These are phyloP conservation scores for Apocrypta bakeri DNA, from an alignment of 1,140 invertebrate genomes.

Conservation along the genomic window DNA sequence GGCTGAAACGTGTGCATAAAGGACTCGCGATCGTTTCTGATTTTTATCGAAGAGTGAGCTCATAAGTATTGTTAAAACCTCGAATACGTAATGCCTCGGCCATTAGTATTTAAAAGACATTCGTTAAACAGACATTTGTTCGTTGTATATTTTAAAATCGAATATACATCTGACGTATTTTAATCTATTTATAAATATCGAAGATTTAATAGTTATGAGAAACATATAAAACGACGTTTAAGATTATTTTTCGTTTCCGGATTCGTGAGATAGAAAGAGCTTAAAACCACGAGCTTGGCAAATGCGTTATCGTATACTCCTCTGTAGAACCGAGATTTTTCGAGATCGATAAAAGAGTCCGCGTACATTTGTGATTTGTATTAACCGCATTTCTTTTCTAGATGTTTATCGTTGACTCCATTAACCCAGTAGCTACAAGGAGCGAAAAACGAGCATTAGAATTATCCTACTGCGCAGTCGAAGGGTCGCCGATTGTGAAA, in stretches of 20 bases:
- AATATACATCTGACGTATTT: not conserved
- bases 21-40: not conserved
- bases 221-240: not conserved
- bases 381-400: not conserved
- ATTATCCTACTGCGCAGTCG: not conserved
- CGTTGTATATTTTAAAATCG: not conserved
- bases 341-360: not conserved
- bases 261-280: not conserved
- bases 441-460: not conserved
- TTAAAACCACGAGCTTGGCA: not conserved
- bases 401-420: not conserved
- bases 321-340: not conserved
- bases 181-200: not conserved
- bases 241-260: not conserved
- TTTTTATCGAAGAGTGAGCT: not conserved
- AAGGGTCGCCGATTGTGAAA: not conserved
- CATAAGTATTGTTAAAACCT: not conserved
- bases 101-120: not conserved
- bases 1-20: not conserved
- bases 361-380: not conserved
- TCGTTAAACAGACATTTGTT: too few relatives aligned
- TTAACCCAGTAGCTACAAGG: not conserved
- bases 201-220: not conserved
- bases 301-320: not conserved
- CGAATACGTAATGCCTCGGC: not conserved